These are phyloP conservation scores for Magallana nippona DNA, from an alignment of 2,888 invertebrate genomes.

Conservation along the genomic window DNA sequence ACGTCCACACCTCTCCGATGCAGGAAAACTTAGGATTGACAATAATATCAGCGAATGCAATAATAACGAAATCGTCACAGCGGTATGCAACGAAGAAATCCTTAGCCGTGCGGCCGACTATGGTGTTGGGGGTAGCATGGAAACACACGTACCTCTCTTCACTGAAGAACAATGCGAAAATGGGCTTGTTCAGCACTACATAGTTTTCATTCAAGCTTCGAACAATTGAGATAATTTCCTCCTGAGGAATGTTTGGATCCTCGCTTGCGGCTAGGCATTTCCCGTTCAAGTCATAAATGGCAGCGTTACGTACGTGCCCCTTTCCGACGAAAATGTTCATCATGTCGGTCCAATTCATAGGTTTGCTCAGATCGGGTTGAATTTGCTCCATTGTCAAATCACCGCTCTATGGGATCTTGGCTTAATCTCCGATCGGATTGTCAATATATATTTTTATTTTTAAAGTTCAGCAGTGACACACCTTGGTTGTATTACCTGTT, in stretches of 20 bases:
- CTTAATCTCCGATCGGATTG: not conserved
- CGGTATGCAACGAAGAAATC: constrained; percentile 62
- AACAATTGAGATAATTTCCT: constrained; percentile 58
- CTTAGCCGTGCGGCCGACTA: constrained; percentile 59
- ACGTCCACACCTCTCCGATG: constrained; percentile 65
- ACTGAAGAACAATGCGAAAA: constrained; percentile 62
- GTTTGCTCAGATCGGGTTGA: not conserved
- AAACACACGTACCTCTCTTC: constrained; percentile 60
- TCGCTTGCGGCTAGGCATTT: constrained; percentile 59
- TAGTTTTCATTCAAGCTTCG: constrained; percentile 58
- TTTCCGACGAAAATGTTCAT: constrained; percentile 62
- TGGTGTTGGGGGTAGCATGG: constrained; percentile 56
- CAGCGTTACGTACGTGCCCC: constrained; percentile 58
- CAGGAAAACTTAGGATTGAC: constrained; percentile 56
- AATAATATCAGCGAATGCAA: constrained; percentile 56
- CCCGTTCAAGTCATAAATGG: constrained; percentile 61
- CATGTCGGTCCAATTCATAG: constrained; percentile 61
- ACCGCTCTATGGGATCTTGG: not conserved
- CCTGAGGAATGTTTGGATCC: constrained; percentile 57
- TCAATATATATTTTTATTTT: not conserved
- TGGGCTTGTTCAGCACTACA: constrained; percentile 55
- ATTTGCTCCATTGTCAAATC: constrained; percentile 8
- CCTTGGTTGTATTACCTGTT: constrained; percentile 5
- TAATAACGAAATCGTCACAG: constrained; percentile 61
- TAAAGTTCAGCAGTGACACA: constrained; percentile 14